Evolutionary conservation across 1,140 invertebrate genomes (phyloP), one percentile per base, ranked within the genome.

Genomic region (Drosophila melanica): DNA sequence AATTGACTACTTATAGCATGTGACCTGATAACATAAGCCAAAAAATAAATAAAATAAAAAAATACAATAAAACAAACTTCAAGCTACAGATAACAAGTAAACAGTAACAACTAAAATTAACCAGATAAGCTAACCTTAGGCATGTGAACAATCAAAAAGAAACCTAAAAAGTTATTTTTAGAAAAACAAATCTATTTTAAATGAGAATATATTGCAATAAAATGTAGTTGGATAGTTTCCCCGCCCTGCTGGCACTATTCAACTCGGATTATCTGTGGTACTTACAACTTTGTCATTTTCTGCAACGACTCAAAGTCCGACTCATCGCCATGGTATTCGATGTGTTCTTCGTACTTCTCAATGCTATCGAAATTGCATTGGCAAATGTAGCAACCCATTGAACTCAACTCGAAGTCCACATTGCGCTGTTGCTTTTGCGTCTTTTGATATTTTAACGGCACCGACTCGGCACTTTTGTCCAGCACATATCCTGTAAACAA

Each of bases 311-410:
- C 67, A 20, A 90, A 91, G 45, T 91, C 90, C 3, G 82, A 85
- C 53, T 91, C 90, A 53, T 91, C 90, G 8, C 82, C 80, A 58
- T 91, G 90, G 20, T 66, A 67, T 55, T 82, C 75, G 41, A 91
- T 75, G 54, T 91, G 90, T n/a, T 90, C 80, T 58, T 91, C 90
- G 16, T 81, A 91, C 48, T 81, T 76, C 37, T 77, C 73, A 35
- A 82, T 90, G 12, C 55, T 80, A n/a, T 75, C 65, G 30, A 91
- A 91, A 70, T 91, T 90, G 35, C 62, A 51, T 47, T 91, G 79
- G 18, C 90, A 91, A 30, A 91, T 79, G 42, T 72, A 90, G 50
- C 90, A 91, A 14, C 90, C 84, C 66, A 81, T 42, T 7, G 79
- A 89, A 35, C 48, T 81, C 0, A 89, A 72, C 20, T 68, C 66